These are phyloP conservation scores for Bruchidius siliquastri DNA, from an alignment of 2,888 invertebrate species.

Conservation along the genomic window DNA sequence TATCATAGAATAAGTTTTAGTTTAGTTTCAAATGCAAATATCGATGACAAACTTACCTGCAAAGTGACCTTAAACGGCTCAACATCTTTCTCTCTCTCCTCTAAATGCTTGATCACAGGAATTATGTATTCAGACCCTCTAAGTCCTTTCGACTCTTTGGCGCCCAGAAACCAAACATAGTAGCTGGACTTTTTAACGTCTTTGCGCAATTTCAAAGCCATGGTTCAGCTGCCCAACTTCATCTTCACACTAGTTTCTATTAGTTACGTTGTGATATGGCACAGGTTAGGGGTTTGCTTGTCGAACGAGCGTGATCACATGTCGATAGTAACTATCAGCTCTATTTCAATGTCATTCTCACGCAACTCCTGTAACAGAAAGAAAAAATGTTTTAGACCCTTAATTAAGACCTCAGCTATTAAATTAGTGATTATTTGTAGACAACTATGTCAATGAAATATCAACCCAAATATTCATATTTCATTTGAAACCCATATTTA, in stretches of 20 bases:
- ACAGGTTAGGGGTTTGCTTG: conserved; percentile 1
- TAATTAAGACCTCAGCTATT: no score
- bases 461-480: no score
- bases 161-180: conserved; percentile 93
- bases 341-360: not conserved
- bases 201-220: conserved; percentile 77
- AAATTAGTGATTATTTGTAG: no score
- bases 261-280: conserved; percentile 12
- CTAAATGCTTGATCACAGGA: conserved; percentile 77
- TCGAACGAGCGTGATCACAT: not conserved
- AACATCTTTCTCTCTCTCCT: conserved; percentile 78
- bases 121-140: conserved; percentile 81
- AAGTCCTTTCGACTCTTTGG: conserved; percentile 87
- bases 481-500: no score
- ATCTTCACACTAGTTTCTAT: conserved; percentile 8
- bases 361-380: not conserved
- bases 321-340: not conserved
- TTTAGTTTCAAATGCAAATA: conserved; percentile 33
- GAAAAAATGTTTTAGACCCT: not conserved
- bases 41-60: conserved; percentile 56
- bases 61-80: conserved; percentile 88
- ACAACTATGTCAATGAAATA: no score
- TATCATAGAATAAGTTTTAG: no score
- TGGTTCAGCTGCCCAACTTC: conserved; percentile 42
- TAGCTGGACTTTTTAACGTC: conserved; percentile 88